Conservation (phyloP, 2,888 invertebrate species). For the Cylindroiulus punctatus region DNA sequence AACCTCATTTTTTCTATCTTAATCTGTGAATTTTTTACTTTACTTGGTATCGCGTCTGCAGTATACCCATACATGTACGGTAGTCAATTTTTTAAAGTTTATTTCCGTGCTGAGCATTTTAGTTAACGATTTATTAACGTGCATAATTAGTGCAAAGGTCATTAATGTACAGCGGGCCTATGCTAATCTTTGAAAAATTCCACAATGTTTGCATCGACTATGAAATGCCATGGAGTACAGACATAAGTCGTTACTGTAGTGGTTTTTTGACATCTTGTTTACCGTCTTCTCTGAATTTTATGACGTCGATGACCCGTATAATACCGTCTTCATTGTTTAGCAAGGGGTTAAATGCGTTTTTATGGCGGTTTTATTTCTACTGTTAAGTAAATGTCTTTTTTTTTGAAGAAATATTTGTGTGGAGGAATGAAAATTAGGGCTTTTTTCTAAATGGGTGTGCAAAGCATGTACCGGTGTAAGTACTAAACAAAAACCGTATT, state of each 20-base stretch:
- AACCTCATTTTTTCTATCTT: too few species aligned
- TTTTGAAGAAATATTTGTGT: background rate
- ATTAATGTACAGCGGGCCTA: too few species aligned
- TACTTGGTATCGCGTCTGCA: too few species aligned
- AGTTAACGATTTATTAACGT: too few species aligned
- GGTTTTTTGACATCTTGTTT: background rate
- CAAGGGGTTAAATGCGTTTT: background rate
- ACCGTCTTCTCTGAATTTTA: conserved; percentile 15
- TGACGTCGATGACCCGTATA: background rate
- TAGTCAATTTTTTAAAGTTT: too few species aligned
- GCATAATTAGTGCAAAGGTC: too few species aligned
- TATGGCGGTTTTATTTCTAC: background rate
- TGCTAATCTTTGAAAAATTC: too few species aligned
- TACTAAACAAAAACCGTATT: conserved; percentile 5
- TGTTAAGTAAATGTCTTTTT: background rate
- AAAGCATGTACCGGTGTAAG: background rate
- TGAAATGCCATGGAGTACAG: background rate
- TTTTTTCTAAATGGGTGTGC: background rate
- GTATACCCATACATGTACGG: too few species aligned
- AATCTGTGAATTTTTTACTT: too few species aligned
- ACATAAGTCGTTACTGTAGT: background rate
- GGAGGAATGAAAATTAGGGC: background rate
- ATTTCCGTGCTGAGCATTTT: too few species aligned
- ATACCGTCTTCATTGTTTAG: background rate
- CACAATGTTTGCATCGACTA: too few species aligned